Conservation (phyloP, 2,888 invertebrate species). For the Trimorus sp. region DNA sequence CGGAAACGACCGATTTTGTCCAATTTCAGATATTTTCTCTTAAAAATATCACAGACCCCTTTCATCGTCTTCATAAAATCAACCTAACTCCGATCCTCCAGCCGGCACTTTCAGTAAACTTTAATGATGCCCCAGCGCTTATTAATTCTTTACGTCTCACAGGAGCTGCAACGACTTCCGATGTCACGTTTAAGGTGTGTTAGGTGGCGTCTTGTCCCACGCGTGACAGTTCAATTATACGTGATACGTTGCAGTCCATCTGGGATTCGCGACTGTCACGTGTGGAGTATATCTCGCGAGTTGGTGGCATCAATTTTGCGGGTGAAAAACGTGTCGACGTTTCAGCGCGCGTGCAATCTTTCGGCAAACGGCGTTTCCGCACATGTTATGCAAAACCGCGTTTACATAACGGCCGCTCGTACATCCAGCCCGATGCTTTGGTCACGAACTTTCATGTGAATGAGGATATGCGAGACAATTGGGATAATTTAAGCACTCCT, state of each 20-base stretch:
- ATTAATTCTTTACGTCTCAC: too few species aligned
- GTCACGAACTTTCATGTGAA: slow-evolving; percentile 36
- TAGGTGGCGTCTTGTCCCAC: slow-evolving; percentile 7
- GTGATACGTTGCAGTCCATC: neutral
- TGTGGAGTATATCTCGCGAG: slow-evolving; percentile 17
- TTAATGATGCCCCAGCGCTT: too few species aligned
- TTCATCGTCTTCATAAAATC: too few species aligned
- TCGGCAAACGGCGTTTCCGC: slow-evolving; percentile 14
- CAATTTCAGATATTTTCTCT: too few species aligned
- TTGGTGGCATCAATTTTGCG: slow-evolving; percentile 22
- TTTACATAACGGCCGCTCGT: slow-evolving; percentile 26
- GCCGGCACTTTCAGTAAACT: too few species aligned
- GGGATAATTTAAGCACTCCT: slow-evolving; percentile 15
- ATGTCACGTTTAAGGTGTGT: slow-evolving; percentile 15
- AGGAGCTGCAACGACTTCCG: too few species aligned
- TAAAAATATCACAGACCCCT: too few species aligned
- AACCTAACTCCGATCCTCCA: too few species aligned
- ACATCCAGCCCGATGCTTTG: slow-evolving; percentile 14
- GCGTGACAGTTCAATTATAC: slow-evolving; percentile 41
- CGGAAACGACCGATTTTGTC: too few species aligned
- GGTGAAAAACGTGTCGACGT: slow-evolving; percentile 21
- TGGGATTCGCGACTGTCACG: slow-evolving; percentile 1
- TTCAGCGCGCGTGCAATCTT: slow-evolving; percentile 24
- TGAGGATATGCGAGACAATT: slow-evolving; percentile 18
- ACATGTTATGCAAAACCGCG: slow-evolving; percentile 28